Percentiles rank a stretch among this genome's conserved stretches.
Evolutionary conservation across 2,888 invertebrate genomes (phyloP).

Genomic region (Carabus problematicus): DNA sequence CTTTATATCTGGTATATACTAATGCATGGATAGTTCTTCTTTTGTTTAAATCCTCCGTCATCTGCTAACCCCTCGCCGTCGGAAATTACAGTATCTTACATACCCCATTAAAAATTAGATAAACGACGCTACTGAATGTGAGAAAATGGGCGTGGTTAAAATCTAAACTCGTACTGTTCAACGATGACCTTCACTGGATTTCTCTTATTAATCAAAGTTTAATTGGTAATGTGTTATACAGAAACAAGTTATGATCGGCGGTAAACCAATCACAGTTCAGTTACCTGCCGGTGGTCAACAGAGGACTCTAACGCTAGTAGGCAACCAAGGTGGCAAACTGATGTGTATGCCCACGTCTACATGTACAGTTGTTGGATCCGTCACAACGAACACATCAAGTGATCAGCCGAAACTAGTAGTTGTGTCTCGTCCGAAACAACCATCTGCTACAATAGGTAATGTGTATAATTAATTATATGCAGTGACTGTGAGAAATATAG

Average conservation of each 20-base stretch:
- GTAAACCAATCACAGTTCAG: constrained; percentile 76
- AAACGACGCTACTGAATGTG: too few relatives aligned
- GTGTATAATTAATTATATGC: constrained; percentile 45
- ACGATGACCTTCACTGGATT: too few relatives aligned
- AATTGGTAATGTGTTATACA: constrained; percentile 49
- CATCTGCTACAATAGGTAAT: constrained; percentile 60
- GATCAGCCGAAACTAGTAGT: constrained; percentile 60
- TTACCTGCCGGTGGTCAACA: constrained; percentile 67
- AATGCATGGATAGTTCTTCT: too few relatives aligned
- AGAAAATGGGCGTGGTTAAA: too few relatives aligned
- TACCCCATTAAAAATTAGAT: too few relatives aligned
- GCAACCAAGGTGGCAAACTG: constrained; percentile 55
- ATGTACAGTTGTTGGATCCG: constrained; percentile 18
- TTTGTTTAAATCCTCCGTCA: too few relatives aligned
- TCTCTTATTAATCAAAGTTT: too few relatives aligned
- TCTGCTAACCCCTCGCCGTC: too few relatives aligned
- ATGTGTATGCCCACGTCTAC: constrained; percentile 53
- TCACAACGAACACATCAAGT: constrained; percentile 24
- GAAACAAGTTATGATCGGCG: constrained; percentile 71
- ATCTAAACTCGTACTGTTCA: too few relatives aligned
- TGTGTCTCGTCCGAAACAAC: constrained; percentile 64
- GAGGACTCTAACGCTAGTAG: constrained; percentile 70
- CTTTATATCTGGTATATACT: too few relatives aligned
- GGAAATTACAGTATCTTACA: too few relatives aligned
- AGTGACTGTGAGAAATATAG: constrained; percentile 41